A percentile compares a stretch with the other conserved stretches of the same genome.
Evolutionary conservation across 2,113 vertebrate species (phyloP).

Genomic region (Rhombomys opimus): DNA sequence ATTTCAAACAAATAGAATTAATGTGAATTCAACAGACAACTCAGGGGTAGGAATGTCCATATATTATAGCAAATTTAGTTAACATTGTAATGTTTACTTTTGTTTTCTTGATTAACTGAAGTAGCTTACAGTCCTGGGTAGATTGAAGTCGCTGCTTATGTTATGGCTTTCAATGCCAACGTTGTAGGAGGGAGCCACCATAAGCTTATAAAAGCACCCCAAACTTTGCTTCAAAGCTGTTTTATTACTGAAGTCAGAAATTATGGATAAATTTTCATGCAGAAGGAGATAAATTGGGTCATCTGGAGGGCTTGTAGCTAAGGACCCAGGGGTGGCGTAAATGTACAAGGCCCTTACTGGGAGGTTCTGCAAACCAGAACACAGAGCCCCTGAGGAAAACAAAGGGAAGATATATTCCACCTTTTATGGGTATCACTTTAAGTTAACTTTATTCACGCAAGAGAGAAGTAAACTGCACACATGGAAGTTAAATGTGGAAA

Average conservation of each 20-base stretch:
- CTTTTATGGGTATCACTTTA: constrained; percentile 1
- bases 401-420: constrained; percentile 13
- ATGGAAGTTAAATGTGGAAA: neutral
- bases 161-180: neutral
- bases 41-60: neutral
- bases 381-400: neutral
- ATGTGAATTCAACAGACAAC: neutral
- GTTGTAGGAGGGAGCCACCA: neutral
- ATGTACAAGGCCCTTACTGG: fast-evolving
- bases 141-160: neutral
- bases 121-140: neutral
- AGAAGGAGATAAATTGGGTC: neutral
- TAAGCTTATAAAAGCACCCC: neutral
- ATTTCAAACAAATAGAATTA: constrained; percentile 10
- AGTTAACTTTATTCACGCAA: constrained; percentile 39
- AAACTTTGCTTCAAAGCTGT: neutral
- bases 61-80: neutral
- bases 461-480: neutral
- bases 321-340: neutral
- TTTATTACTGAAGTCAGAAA: constrained; percentile 34
- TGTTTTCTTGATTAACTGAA: constrained; percentile 26
- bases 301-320: neutral
- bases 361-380: neutral
- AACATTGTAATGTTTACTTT: neutral
- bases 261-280: neutral